Evolutionary conservation across 1,140 invertebrate genomes (phyloP).

Genomic region (Dendroctonus ponderosae): DNA sequence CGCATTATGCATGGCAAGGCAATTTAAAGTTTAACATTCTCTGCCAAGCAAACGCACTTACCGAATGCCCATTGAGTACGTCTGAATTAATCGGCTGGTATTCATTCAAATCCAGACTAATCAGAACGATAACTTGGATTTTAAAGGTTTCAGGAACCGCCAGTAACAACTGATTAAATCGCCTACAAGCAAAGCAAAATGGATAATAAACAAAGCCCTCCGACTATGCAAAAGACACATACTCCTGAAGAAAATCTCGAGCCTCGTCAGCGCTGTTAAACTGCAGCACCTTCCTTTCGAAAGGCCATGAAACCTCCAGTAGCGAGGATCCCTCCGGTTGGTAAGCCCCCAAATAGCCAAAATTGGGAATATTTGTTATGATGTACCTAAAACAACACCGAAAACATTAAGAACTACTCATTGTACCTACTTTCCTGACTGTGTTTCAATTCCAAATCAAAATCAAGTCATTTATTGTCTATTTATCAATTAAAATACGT

Average conservation of each 20-base stretch:
- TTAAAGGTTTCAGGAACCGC: slow-evolving; percentile 37
- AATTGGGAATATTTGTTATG: slow-evolving; percentile 42
- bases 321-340: slow-evolving; percentile 25
- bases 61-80: slow-evolving; percentile 34
- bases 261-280: slow-evolving; percentile 38
- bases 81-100: slow-evolving; percentile 30
- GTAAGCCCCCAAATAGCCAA: slow-evolving; percentile 42
- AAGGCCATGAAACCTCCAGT: slow-evolving; percentile 43
- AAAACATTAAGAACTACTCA: no score
- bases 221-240: slow-evolving; percentile 9
- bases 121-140: slow-evolving; percentile 38
- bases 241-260: slow-evolving; percentile 35
- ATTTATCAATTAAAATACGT: no score
- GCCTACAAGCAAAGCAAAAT: slow-evolving; percentile 22
- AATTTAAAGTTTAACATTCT: slow-evolving; percentile 1
- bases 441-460: no score
- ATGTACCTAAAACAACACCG: slow-evolving; percentile 31
- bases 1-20: neutral
- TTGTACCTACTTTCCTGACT: no score
- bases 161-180: slow-evolving; percentile 36
- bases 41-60: slow-evolving; percentile 16
- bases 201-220: neutral
- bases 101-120: slow-evolving; percentile 32
- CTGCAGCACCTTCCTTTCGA: slow-evolving; percentile 36
- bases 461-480: no score